Base-by-base conservation (phyloP, 2,113 vertebrate genomes). In the Scolopax mira region DNA sequence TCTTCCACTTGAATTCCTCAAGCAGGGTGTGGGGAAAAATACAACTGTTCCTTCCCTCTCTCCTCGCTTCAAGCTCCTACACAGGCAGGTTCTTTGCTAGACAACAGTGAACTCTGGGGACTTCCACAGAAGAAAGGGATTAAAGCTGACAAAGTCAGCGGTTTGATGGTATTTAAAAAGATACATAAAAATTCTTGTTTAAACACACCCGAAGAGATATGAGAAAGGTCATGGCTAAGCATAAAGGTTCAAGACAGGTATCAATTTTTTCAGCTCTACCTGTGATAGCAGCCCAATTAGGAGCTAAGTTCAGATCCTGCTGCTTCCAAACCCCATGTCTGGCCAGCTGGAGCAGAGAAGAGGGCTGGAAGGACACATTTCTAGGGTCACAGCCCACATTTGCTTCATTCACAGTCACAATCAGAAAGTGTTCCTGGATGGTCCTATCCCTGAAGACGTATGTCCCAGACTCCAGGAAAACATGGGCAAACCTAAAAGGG, bases 371-470 rank as follows among this genome's bases (percentile, higher is more conserved):
- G 12, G 94, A 88, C 10, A 97, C 90, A 10, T 64, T 54, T 28
- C 94, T 78, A 4, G 97, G 95, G 57, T 98, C 94, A 41, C 99
- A 99, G 78, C 97, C 94, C 15, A 97, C 94, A 13, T 97, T 97
- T 7, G 97, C 95, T 65, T 98, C 82, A 17, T 97, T 98, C 70
- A 99, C 98, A 79, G 98, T 98, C 84, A 99, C 98, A 18, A 99
- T 97, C 7, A 98, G 60, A 33, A 98, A 98, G 95, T 92, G 97
- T 13, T 99, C 98, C 7, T 98, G 96, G 22, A 98, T 24, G 1
- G 95, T 97, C 2, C 96, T 99, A 93, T 99, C 99, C 86, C 95
- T 91, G 93, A 99, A 99, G 51, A 99, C 98, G 0, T 99, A 99
- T 1, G 98, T 99, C 28, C 99, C 99, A 3, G 98, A 94, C 41